Base-by-base conservation (phyloP, 2,888 invertebrate species). In the Panzeria rudis region DNA sequence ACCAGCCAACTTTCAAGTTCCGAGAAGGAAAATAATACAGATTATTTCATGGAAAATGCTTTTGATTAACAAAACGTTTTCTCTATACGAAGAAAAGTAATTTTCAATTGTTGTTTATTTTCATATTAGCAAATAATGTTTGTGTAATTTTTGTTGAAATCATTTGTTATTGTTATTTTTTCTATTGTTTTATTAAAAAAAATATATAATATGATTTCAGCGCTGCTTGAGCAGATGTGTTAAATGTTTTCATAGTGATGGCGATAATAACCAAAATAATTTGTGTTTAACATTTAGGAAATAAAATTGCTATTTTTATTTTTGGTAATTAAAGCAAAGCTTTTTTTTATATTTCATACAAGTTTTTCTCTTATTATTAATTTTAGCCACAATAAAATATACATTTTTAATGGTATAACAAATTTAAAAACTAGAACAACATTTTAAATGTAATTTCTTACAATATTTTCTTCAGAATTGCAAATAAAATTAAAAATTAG, bases 91-190 rank as follows among this genome's bases (percentile, higher is more conserved):
- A 64, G 41, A 61, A 75, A 56, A 2, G 0, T 56, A 47, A 59
- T 59, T 72, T 68, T 52, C 38, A 44, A 17, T 13, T 64, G 47
- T 77, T 72, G 47, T 77, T 72, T 72, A 35, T 83, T 59, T 38
- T 68, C n/a, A 56, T 64, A 59, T 77, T 59, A 64, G 83, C 71
- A 72, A 77, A 72, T 83, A 38, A 17, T 62, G 20, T 61, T 61
- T 83, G 47, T 59, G 54, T 69, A 54, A 66, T 72, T 71, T 71
- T 69, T n/a, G 64, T 61, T 47, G 41, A 75, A 72, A 77, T 68
- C 52, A 71, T 66, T 83, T 62, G 8, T 59, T 56, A 38, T 71
- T 79, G 25, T 62, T 75, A 5, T 41, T 76, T 54, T 64, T 11
- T 59, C 29, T 52, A 13, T 15, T 44, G 25, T 64, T 64, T 77